Evolutionary conservation across 2,113 vertebrate genomes (phyloP), one percentile per base, ranked within the genome.

Genomic region (Pygoscelis antarcticus): DNA sequence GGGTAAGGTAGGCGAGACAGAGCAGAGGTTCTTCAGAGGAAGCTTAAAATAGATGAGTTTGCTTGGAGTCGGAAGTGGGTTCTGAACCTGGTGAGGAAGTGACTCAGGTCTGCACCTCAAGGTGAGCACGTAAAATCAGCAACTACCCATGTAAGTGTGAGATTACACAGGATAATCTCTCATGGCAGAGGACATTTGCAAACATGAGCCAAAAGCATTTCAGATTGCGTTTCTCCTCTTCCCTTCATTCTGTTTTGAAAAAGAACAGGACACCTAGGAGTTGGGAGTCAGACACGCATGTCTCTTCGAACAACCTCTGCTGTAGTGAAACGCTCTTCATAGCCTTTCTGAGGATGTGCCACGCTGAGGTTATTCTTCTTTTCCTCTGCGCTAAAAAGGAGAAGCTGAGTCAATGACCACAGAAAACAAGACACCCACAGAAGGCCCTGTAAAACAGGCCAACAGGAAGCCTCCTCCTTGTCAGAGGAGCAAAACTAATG

Each of bases 301-400:
- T 30, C 52, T 62, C 75, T 22, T 47, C 8, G 1, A 52, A 30
- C 27, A 44, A 7, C 25, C 21, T 27, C 54, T 44, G 29, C 23
- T 27, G 26, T 1, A 42, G 34, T 0, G 34, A 66, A n/a, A 19
- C 6, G 32, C 60, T 57, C 40, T 25, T 32, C 21, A 1, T 2
- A 21, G 72, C 60, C 77, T 38, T 21, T 21, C 62, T 34, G 5
- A 17, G 30, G 36, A 12, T 9, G 32, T 4, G 5, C 47, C 25
- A 11, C 2, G 1, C 29, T 38, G 69, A 60, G 23, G 60, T 70
- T 58, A 1, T 52, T 90, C 29, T 44, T 44, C 72, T 58, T 77
- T 64, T 72, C 70, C 32, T 68, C 81, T 61, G 38, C 30, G 46
- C 65, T 85, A 23, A 51, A n/a, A 46, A 87, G 70, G 42, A 92